These are phyloP conservation scores for Chiroxiphia lanceolata DNA, from an alignment of 2,797 vertebrate genomes.

Conservation along the genomic window DNA sequence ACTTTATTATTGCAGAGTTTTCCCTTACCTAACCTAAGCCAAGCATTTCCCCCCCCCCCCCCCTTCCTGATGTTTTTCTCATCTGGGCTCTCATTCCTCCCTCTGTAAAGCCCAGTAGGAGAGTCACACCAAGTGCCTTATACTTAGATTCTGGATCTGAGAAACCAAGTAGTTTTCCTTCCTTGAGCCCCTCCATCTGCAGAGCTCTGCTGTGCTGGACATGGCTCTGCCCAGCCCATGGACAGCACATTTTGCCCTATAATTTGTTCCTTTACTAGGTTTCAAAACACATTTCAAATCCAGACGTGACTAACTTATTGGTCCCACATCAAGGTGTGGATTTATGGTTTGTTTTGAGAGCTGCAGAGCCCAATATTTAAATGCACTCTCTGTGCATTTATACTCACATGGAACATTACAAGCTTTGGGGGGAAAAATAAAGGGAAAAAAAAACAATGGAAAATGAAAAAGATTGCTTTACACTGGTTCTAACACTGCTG, in stretches of 20 bases:
- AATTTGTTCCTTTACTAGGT: neutral
- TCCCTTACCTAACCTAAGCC: neutral
- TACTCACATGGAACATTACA: neutral
- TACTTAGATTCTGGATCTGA: neutral
- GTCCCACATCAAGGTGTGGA: neutral
- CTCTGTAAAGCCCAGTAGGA: neutral
- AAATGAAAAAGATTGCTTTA: neutral
- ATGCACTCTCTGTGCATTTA: neutral
- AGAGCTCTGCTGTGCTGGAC: neutral
- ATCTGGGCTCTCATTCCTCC: neutral
- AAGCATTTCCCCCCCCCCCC: fast-evolving
- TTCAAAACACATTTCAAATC: neutral
- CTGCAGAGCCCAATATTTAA: neutral
- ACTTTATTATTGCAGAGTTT: neutral
- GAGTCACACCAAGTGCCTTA: neutral
- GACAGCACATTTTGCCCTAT: neutral
- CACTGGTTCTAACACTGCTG: neutral
- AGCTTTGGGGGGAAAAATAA: neutral
- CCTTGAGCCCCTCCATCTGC: neutral
- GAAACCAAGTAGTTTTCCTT: neutral
- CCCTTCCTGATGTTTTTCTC: neutral
- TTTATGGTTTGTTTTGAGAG: slow-evolving; percentile 10
- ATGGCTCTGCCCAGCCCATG: neutral
- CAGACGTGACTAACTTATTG: neutral
- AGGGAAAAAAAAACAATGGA: neutral